Conservation (phyloP, 2,888 invertebrate species). For the Charanyca ferruginea region DNA sequence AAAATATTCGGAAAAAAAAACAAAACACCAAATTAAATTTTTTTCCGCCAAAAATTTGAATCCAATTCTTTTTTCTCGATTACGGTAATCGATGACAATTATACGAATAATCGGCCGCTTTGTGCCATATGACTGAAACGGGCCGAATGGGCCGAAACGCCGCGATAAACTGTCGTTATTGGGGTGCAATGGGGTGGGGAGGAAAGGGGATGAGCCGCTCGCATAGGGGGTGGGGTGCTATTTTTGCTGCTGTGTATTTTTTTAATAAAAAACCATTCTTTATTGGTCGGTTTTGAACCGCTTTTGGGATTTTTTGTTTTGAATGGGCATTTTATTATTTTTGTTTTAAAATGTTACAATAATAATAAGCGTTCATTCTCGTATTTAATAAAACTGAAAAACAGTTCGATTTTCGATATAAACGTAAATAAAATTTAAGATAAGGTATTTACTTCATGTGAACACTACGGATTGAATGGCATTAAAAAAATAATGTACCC, state of each 20-base stretch:
- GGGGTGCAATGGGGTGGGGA: conserved; percentile 68
- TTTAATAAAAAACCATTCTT: conserved; percentile 50
- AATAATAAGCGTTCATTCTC: conserved; percentile 5
- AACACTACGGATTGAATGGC: too few species aligned
- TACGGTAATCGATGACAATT: conserved; percentile 66
- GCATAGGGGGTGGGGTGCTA: conserved; percentile 56
- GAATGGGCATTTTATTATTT: conserved; percentile 2
- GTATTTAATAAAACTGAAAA: neutral
- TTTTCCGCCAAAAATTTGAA: conserved; percentile 17
- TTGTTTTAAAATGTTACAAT: neutral
- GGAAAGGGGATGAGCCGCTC: conserved; percentile 47
- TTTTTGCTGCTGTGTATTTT: conserved; percentile 58
- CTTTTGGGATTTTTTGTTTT: conserved; percentile 8
- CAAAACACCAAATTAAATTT: conserved; percentile 6
- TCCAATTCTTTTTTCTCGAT: conserved; percentile 38
- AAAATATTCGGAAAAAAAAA: neutral
- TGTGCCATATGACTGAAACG: conserved; percentile 77
- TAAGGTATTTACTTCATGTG: too few species aligned
- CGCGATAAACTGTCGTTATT: conserved; percentile 81
- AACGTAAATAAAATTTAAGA: too few species aligned
- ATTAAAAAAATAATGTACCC: too few species aligned
- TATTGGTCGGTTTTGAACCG: conserved; percentile 49
- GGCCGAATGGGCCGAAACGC: conserved; percentile 78
- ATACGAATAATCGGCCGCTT: conserved; percentile 76
- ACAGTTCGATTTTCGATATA: too few species aligned